Base-by-base conservation (phyloP, 2,113 vertebrate species). In the Arizona elegans region DNA sequence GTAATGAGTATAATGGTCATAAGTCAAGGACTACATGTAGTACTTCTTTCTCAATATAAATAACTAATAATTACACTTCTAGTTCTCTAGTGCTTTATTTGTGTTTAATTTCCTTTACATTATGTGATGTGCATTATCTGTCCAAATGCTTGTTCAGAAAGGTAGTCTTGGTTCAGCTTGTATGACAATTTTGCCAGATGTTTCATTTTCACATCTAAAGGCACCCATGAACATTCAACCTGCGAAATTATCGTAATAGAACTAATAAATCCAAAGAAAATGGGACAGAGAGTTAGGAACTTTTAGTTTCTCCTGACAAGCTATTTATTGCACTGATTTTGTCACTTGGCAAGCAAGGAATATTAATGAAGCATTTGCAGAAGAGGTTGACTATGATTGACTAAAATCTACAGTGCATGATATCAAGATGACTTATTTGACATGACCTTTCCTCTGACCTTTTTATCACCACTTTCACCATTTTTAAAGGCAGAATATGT, bases 371-470 rank as follows among this genome's bases (percentile, higher is more conserved):
- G 47, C 26, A 56, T 75, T 81, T 90, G 19, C 91, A 91, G 53
- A 95, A 62, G 43, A 95, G 47, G 87, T 91, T 96, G 92, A 93
- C 95, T 92, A 59, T 94, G 93, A 88, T 92, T 93, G 92, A 93
- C 93, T 94, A 92, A 92, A 93, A 55, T 90, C 43, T 90, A 2
- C 0, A 6, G 91, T 81, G 55, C 81, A 8, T 93, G 47, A 52
- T 95, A 95, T 92, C 55, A 95, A 95, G 93, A 95, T 75, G 90
- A 8, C 90, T 93, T 92, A 94, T 95, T 95, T 96, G 89, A 88
- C 75, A 11, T 70, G 91, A 85, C 8, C 38, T 92, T 94, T 96
- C 53, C 19, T 94, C 93, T 95, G 86, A 96, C 94, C 92, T 95
- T 95, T 70, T 90, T 92, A 54, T 86, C 65, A 26, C 38, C 53